Evolutionary conservation across 2,888 invertebrate genomes (phyloP).

Genomic region (Cistogaster globosa): DNA sequence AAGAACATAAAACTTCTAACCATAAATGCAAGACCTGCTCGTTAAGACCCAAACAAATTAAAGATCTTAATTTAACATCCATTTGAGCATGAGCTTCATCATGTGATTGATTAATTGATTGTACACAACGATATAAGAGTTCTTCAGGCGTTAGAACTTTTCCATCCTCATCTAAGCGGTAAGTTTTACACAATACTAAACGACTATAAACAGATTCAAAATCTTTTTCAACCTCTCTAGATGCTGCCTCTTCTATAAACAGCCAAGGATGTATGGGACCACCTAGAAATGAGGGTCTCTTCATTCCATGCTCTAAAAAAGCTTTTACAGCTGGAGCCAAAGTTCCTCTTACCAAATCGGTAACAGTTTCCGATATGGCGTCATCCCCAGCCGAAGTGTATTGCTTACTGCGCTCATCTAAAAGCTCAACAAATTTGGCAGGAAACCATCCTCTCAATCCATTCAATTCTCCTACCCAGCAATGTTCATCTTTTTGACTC

Average conservation of each 20-base stretch:
- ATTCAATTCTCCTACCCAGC: constrained; percentile 99
- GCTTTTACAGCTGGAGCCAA: constrained; percentile 96
- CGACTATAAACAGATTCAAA: constrained; percentile 99
- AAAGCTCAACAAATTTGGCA: constrained; percentile 96
- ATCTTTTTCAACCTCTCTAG: constrained; percentile 97
- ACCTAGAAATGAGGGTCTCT: constrained; percentile 93
- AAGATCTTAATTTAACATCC: constrained; percentile 98
- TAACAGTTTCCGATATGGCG: constrained; percentile 97
- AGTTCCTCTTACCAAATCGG: constrained; percentile 97
- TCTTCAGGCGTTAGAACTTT: constrained; percentile 99
- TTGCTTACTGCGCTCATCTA: constrained; percentile 97
- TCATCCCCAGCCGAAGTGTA: constrained; percentile 98
- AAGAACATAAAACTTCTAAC: constrained; percentile 98
- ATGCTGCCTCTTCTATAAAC: constrained; percentile 98
- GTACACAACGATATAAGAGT: constrained; percentile 96
- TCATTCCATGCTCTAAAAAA: constrained; percentile 97
- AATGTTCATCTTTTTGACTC: constrained; percentile 98
- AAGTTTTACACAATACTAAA: constrained; percentile 98
- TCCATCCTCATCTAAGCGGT: constrained; percentile 98
- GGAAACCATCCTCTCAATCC: constrained; percentile 98
- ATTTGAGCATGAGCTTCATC: constrained; percentile 98
- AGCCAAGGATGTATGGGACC: constrained; percentile 99
- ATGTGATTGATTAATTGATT: constrained; percentile 97
- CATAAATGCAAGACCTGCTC: constrained; percentile 99
- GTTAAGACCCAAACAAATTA: constrained; percentile 97